A percentile compares a stretch with the other conserved stretches of the same genome.
These are phyloP conservation scores for Tetragonula clypearis DNA, from an alignment of 1,140 invertebrate genomes.

Conservation along the genomic window DNA sequence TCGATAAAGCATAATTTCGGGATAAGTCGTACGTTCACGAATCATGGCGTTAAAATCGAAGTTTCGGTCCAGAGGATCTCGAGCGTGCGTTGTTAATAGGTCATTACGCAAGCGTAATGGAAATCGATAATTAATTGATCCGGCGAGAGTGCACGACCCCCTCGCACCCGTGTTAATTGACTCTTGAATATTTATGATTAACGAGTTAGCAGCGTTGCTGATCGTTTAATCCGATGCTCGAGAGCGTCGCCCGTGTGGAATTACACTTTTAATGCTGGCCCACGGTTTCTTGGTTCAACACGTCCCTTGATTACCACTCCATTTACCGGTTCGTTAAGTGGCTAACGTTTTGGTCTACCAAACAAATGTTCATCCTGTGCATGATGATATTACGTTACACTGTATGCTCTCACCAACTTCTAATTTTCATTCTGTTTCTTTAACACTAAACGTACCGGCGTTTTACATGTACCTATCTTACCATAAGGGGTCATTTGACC, in stretches of 20 bases:
- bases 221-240: constrained; percentile 19
- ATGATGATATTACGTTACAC: background rate
- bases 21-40: constrained; percentile 9
- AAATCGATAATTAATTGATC: constrained; percentile 76
- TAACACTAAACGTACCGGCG: too few relatives aligned
- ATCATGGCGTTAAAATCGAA: constrained; percentile 46
- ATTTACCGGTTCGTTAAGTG: constrained; percentile 15
- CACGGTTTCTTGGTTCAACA: constrained; percentile 16
- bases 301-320: constrained; percentile 3
- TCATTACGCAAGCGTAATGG: constrained; percentile 69
- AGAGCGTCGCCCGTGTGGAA: background rate
- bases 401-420: background rate
- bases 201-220: constrained; percentile 57
- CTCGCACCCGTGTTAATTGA: constrained; percentile 64
- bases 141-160: constrained; percentile 39
- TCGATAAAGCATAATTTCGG: background rate
- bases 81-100: constrained; percentile 65
- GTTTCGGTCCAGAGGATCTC: constrained; percentile 34
- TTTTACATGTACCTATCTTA: too few relatives aligned
- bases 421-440: background rate
- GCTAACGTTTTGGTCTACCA: background rate
- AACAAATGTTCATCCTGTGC: background rate
- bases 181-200: constrained; percentile 74
- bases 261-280: background rate
- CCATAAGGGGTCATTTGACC: too few relatives aligned